Evolutionary conservation across 92 coral and sea anemone genomes (phyloP).

Genomic region (Zoanthus sociatus): DNA sequence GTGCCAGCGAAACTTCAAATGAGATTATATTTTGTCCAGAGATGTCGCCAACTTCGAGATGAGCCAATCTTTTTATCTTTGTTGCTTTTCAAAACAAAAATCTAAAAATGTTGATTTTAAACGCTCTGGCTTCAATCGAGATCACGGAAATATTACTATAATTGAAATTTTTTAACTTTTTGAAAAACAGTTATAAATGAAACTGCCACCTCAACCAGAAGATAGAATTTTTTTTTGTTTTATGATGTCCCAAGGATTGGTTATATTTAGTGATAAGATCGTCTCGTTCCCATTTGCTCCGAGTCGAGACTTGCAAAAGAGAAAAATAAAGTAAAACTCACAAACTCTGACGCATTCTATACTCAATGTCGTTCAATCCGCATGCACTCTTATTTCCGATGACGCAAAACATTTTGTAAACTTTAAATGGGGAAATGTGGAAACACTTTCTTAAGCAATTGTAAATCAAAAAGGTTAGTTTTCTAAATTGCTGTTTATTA

Average conservation of each 20-base stretch:
- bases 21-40: constrained; percentile 1
- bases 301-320: constrained; percentile 33
- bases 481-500: not conserved
- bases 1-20: constrained; percentile 28
- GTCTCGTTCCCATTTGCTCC: constrained; percentile 11
- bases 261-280: constrained; percentile 24
- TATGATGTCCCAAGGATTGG: not conserved
- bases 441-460: not conserved
- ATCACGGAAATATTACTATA: not conserved
- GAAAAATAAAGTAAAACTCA: not conserved
- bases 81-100: not conserved
- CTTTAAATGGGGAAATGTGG: not conserved
- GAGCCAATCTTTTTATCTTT: not conserved
- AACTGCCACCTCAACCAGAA: not conserved
- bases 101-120: not conserved
- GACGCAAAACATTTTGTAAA: not conserved
- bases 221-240: constrained; percentile 1
- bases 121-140: not conserved
- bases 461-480: not conserved
- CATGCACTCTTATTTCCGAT: not conserved
- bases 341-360: not conserved
- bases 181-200: not conserved
- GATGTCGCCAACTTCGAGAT: constrained; percentile 1
- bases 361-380: not conserved
- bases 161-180: not conserved